These are phyloP conservation scores for Ceratitis capitata DNA, from an alignment of 1,140 invertebrate species.

Conservation along the genomic window DNA sequence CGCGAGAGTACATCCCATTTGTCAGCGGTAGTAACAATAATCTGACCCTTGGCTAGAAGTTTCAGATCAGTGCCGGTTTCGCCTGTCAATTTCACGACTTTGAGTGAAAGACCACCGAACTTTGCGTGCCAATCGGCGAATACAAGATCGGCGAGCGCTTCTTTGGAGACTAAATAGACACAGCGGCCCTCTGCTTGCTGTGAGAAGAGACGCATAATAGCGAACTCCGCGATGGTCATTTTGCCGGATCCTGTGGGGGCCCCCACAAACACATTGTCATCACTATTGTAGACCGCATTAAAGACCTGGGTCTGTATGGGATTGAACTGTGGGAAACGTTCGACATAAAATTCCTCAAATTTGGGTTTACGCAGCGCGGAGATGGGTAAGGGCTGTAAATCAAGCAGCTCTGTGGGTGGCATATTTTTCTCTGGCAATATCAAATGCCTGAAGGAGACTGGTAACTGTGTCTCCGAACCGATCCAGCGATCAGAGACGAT, in stretches of 20 bases:
- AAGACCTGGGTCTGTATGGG: conserved; percentile 99
- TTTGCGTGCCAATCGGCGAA: conserved; percentile 92
- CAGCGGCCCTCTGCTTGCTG: conserved; percentile 79
- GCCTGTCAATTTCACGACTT: conserved; percentile 93
- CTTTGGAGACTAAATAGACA: conserved; percentile 94
- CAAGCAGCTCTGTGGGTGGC: conserved; percentile 97
- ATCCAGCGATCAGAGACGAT: conserved; percentile 86
- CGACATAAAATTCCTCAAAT: conserved; percentile 87
- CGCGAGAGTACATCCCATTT: conserved; percentile 99
- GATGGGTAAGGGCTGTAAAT: conserved; percentile 94
- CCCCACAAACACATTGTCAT: conserved; percentile 98
- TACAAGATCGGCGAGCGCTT: conserved; percentile 90
- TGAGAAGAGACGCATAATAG: conserved; percentile 88
- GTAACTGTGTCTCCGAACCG: conserved; percentile 93
- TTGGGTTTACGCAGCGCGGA: conserved; percentile 84
- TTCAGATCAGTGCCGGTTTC: conserved; percentile 98
- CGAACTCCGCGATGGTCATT: conserved; percentile 97
- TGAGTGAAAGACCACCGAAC: conserved; percentile 86
- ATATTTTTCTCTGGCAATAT: conserved; percentile 98
- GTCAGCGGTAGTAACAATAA: conserved; percentile 96
- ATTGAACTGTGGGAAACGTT: conserved; percentile 95
- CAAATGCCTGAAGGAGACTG: conserved; percentile 97
- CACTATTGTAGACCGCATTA: conserved; percentile 97
- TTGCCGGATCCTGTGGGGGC: conserved; percentile 98
- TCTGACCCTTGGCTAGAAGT: conserved; percentile 88